A percentile compares a stretch with the other conserved stretches of the same genome.
These are phyloP conservation scores for Yponomeuta cagnagella DNA, from an alignment of 2,888 invertebrate species.

Conservation along the genomic window DNA sequence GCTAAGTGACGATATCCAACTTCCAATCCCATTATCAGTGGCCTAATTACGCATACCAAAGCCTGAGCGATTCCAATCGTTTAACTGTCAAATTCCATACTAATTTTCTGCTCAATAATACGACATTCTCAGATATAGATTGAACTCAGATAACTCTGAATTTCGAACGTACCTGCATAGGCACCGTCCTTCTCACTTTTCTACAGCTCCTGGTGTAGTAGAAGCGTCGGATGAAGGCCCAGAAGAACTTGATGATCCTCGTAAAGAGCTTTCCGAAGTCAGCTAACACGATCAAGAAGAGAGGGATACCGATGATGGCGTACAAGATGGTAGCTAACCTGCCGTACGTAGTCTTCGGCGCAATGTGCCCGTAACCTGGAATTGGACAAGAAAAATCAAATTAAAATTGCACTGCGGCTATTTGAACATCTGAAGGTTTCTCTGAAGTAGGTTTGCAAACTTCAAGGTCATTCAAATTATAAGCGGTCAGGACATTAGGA, in stretches of 20 bases:
- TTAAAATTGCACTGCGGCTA: background rate
- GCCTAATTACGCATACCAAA: too few species aligned
- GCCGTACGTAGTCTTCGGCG: slow-evolving; percentile 91
- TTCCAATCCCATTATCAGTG: too few species aligned
- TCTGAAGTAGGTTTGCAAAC: too few species aligned
- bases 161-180: slow-evolving; percentile 77
- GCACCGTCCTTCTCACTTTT: slow-evolving; percentile 83
- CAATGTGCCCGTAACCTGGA: slow-evolving; percentile 97
- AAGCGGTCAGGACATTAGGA: too few species aligned
- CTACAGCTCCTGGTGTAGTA: slow-evolving; percentile 92
- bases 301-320: slow-evolving; percentile 95
- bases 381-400: slow-evolving; percentile 24
- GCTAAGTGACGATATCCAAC: too few species aligned
- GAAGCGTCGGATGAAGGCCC: slow-evolving; percentile 88
- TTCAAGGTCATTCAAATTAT: too few species aligned
- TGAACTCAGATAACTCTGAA: too few species aligned
- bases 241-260: slow-evolving; percentile 90
- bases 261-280: slow-evolving; percentile 97
- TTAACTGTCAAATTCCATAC: too few species aligned
- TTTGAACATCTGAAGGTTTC: background rate
- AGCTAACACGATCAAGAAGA: slow-evolving; percentile 94
- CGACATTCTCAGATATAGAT: too few species aligned
- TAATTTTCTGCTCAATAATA: too few species aligned
- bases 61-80: too few species aligned
- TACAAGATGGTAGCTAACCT: slow-evolving; percentile 93